Base-by-base conservation (phyloP, 2,113 vertebrate species). In the Suricata suricatta region DNA sequence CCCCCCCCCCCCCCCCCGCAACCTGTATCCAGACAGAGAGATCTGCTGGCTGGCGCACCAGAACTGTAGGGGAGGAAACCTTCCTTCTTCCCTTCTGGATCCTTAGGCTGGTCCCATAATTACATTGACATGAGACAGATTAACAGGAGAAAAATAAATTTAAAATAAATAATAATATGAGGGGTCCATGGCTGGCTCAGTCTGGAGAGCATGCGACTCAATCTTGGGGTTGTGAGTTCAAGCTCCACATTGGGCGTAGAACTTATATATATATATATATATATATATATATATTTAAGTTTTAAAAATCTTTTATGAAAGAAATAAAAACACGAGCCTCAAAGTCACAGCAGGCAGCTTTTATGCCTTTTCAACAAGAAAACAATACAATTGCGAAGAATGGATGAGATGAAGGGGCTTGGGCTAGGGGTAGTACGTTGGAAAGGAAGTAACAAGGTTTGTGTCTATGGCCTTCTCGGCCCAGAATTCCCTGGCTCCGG, bases 1-100 rank as follows among this genome's bases (percentile, higher is more conserved):
- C 50, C 50, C 50, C 41, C 41, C 0, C 10, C 10, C 10, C 10
- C 54, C 5, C 9, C 17, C 0, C 0, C 4, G 31, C 0, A 0
- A 27, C 7, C n/a, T 4, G 33, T 57, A 21, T 35, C 52, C 13
- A 81, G 33, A 33, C 6, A 3, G 77, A 3, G 50, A 52, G 33
- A 19, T 54, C 31, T 54, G 31, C 77, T 25, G 50, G 33, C 31
- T n/a, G 21, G 50, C 29, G 54, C 50, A 5, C 11, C 77, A 25
- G 4, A 71, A 8, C 68, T 3, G 7, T 23, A 5, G 5, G 47
- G 76, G 19, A 52, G 47, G 31, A n/a, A n/a, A 7, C 21, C 25
- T 13, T n/a, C n/a, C 52, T 54, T 54, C 33, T 4, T 54, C 33
- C 77, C 50, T 57, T 81, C 47, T n/a, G 50, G 76, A 33, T 33